Base-by-base conservation (phyloP, 2,888 invertebrate species). In the Lasioglossum vierecki region DNA sequence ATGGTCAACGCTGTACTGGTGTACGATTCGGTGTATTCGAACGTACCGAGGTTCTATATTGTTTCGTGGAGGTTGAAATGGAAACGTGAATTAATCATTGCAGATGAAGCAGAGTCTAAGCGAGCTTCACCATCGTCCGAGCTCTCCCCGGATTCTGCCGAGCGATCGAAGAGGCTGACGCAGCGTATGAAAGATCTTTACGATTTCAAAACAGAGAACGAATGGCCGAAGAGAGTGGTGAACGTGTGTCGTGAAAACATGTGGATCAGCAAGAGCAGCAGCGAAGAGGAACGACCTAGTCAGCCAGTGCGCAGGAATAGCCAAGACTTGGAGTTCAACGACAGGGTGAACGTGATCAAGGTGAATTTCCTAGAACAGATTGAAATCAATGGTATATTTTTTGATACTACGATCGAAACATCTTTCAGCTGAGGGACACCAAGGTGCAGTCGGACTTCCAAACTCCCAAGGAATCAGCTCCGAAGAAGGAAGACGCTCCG, bases 181-280 rank as follows among this genome's bases (percentile, higher is more conserved):
- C 92, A 94, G 74, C 91, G 93, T 26, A 90, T 94, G 76, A 87
- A 90, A 22, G 94, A 94, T 44, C 81, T 94, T 0, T 94, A 94
- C 79, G 93, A 94, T 76, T 91, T 94, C 49, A 93, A 93, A 68
- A 93, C 91, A 8, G 94, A 94, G 70, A 90, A 92, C 41, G 94
- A 94, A 60, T 93, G 92, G 91, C 93, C 93, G 15, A 91, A 90
- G 60, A 91, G 89, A 41, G 79, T 90, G 70, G 81, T 71, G 5
- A 79, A 82, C 9, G 80, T 74, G 8, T 80, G 84, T 30, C 87
- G 82, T n/a, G 88, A 90, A 9, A 82, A 79, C 30, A 46, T 76
- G 11, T 92, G 91, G 93, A 93, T 91, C 74, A 93, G 91, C 80
- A 92, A 91, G 68, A 92, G 92, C 75, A 91, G 88, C 82, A 92